Percentiles rank a stretch among this genome's conserved stretches.
These are phyloP conservation scores for Aquatica leii DNA, from an alignment of 2,888 invertebrate species.

Conservation along the genomic window DNA sequence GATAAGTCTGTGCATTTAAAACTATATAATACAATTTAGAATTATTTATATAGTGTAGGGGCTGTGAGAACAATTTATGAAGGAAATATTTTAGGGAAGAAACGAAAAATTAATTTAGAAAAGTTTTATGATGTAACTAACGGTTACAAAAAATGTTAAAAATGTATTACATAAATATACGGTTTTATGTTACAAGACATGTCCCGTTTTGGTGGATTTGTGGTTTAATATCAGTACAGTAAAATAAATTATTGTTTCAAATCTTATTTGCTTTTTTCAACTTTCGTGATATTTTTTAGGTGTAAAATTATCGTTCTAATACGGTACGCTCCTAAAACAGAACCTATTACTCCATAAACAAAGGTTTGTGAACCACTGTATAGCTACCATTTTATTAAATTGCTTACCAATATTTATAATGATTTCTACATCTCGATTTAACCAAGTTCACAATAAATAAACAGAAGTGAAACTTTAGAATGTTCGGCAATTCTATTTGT, in stretches of 20 bases:
- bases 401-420: constrained; percentile 19
- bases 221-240: constrained; percentile 28
- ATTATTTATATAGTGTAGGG: constrained; percentile 41
- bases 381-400: constrained; percentile 25
- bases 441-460: constrained; percentile 3
- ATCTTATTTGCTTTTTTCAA: constrained; percentile 18
- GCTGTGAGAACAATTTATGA: constrained; percentile 40
- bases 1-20: constrained; percentile 25
- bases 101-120: constrained; percentile 23
- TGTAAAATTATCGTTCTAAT: constrained; percentile 47
- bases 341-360: constrained; percentile 31
- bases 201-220: constrained; percentile 22
- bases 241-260: constrained; percentile 31
- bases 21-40: constrained; percentile 25
- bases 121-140: constrained; percentile 24
- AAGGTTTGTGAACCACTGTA: constrained; percentile 35
- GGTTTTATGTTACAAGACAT: constrained; percentile 25
- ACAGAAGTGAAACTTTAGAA: too few relatives aligned
- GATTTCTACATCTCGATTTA: constrained; percentile 15
- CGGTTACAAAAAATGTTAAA: constrained; percentile 32
- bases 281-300: constrained; percentile 43
- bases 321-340: constrained; percentile 48
- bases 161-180: constrained; percentile 26
- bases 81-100: constrained; percentile 28
- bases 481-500: too few relatives aligned